Evolutionary conservation across 1,140 invertebrate genomes (phyloP), one percentile per base, ranked within the genome.

Genomic region (Triops cancriformis): DNA sequence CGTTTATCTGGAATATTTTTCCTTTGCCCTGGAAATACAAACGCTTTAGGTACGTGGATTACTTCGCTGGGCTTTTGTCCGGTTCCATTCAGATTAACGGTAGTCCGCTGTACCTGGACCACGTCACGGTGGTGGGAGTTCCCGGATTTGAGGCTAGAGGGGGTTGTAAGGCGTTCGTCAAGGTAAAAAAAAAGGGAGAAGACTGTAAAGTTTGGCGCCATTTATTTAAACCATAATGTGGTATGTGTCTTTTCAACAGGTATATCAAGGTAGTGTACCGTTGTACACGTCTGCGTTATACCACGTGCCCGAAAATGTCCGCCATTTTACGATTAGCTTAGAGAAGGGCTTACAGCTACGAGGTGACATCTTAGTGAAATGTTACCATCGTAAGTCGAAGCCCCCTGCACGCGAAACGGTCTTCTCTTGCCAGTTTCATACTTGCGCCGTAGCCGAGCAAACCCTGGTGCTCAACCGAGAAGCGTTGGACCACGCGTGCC

Each of bases 371-470:
- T 87, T 96, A 18, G 89, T 97, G 80, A 95, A 95, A 84, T 95
- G 94, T 83, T 96, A 95, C 86, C 90, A 94, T 82, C 89, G 92
- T 80, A 83, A 83, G 76, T 79, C 80, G 79, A 43, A 80, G 77
- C 77, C 85, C 14, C 72, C 81, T 14, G 81, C 81, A 27, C 83
- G 90, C 73, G 88, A 91, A 81, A 85, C 88, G 10, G 88, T 94
- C 76, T 94, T 94, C 86, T 88, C 90, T 74, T 91, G 90, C 82
- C 92, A 97, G 89, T 96, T 96, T 86, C 95, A 97, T 86, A 97
- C 95, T 0, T 96, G 94, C 85, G 93, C 94, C 27, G 91, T 96
- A 74, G 89, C 92, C 72, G 91, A 93, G 83, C 89, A 93, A 84
- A 91, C 90, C 72, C 88, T 96, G 23, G 90, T 90, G 80, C 95